Evolutionary conservation across 2,888 invertebrate species (phyloP).

Genomic region (Alentia gelatinosa): DNA sequence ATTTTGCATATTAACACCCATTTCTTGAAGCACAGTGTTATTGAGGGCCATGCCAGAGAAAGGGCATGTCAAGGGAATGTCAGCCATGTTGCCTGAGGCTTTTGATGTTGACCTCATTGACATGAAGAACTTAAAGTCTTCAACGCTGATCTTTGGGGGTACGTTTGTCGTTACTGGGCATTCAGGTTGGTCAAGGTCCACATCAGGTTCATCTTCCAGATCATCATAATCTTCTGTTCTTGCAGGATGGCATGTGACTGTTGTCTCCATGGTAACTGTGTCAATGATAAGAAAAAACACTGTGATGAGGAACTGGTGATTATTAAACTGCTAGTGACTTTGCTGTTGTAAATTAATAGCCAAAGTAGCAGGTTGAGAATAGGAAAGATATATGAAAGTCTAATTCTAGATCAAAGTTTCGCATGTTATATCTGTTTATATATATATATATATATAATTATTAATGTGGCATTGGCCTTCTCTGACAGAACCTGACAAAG

Average conservation of each 20-base stretch:
- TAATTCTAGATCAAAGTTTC: no score
- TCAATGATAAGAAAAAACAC: no score
- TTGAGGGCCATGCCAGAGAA: background rate
- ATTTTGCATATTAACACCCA: background rate
- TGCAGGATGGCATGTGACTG: background rate
- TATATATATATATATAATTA: no score
- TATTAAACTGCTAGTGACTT: no score
- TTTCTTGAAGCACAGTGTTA: background rate
- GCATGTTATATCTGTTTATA: no score
- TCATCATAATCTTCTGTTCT: background rate
- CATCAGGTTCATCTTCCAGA: background rate
- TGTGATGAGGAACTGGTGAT: no score
- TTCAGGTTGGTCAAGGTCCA: background rate
- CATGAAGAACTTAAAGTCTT: slow-evolving; percentile 21
- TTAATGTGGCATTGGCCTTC: no score
- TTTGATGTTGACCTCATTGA: background rate
- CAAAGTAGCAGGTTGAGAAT: no score
- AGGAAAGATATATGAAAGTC: no score
- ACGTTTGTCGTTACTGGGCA: background rate
- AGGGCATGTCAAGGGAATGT: background rate
- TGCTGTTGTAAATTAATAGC: no score
- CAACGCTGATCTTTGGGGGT: background rate
- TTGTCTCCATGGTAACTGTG: slow-evolving; percentile 8
- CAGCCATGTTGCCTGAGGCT: background rate
- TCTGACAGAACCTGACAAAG: no score